Percentiles rank a stretch among this genome's conserved stretches.
Evolutionary conservation across 2,113 vertebrate genomes (phyloP).

Genomic region (Odontophorus gujanensis): DNA sequence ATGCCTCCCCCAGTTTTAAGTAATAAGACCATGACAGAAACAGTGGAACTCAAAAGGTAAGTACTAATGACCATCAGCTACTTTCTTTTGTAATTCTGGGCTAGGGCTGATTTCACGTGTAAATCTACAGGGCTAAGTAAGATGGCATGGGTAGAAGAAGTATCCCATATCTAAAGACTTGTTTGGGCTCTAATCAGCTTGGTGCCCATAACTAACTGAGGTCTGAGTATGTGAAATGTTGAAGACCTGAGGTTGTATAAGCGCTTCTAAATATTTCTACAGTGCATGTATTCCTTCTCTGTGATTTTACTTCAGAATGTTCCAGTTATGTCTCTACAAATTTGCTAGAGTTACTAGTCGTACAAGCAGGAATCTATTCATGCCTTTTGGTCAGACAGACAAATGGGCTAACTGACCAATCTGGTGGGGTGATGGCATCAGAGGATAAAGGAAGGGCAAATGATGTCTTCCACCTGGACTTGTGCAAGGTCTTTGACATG

Average conservation of each 20-base stretch:
- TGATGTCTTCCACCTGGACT: too few relatives aligned
- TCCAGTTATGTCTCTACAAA: not conserved
- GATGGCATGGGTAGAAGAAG: not conserved
- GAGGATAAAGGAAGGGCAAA: too few relatives aligned
- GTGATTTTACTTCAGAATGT: not conserved
- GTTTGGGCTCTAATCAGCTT: not conserved
- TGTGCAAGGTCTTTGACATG: too few relatives aligned
- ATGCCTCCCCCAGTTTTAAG: slow-evolving; percentile 72
- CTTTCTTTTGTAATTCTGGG: not conserved
- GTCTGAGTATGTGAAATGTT: not conserved
- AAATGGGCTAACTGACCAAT: not conserved
- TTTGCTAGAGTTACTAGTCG: not conserved
- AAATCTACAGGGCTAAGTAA: not conserved
- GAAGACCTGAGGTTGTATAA: not conserved
- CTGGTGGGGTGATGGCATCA: too few relatives aligned
- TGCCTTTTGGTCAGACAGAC: not conserved
- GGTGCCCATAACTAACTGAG: not conserved
- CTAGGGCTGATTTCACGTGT: not conserved
- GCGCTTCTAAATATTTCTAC: not conserved
- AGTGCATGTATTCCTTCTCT: not conserved
- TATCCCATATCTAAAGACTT: not conserved
- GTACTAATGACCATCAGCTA: not conserved
- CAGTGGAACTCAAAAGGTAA: slow-evolving; percentile 64
- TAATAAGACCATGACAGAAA: not conserved
- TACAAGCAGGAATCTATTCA: not conserved